phyloP scores from a whole-genome alignment of 2,797 vertebrate genomes.

The Calcarius lapponicus region DNA sequence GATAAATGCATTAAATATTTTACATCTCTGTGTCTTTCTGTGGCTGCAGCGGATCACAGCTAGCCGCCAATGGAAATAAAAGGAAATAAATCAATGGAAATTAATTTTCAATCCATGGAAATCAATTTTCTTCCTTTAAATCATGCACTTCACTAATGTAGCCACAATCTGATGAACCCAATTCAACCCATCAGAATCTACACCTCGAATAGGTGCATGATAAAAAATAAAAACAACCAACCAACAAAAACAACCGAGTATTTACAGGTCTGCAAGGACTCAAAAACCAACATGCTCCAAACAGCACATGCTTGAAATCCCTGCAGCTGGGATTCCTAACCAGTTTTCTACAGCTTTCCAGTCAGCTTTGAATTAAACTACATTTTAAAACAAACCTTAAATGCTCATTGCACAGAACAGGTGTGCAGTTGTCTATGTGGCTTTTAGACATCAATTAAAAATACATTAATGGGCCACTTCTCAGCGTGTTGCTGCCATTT shows the following conservation, averaged over 20 bases:
- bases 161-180: not conserved
- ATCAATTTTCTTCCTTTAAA: not conserved
- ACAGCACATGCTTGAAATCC: not conserved
- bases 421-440: not conserved
- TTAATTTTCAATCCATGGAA: not conserved
- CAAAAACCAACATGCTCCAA: not conserved
- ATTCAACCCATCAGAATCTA: not conserved
- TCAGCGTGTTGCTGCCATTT: not conserved
- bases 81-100: not conserved
- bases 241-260: not conserved
- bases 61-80: not conserved
- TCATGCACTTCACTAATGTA: not conserved
- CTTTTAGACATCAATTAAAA: not conserved
- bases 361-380: not conserved
- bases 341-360: not conserved
- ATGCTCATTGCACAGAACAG: not conserved
- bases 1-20: not conserved
- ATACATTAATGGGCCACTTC: not conserved
- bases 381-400: not conserved
- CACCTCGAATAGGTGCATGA: not conserved
- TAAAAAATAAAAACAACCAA: not conserved
- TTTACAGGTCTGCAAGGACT: not conserved
- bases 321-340: not conserved
- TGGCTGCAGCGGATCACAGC: not conserved
- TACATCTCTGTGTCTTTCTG: not conserved